Percentiles rank a stretch among this genome's conserved stretches.
Conservation (phyloP, 2,113 vertebrate genomes). For the Phainopepla nitens region DNA sequence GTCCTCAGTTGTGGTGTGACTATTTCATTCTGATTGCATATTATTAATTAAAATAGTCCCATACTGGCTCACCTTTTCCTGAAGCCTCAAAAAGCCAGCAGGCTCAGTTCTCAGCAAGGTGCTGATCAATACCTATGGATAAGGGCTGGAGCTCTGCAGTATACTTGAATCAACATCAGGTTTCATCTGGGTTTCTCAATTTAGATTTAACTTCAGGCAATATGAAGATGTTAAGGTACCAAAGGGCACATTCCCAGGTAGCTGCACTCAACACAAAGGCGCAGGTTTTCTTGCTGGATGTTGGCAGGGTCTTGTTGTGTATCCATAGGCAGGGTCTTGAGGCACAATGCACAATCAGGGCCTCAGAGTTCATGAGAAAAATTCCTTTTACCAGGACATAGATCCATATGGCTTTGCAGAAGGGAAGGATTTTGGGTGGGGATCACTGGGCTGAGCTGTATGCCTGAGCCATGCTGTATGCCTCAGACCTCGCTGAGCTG, state of each 20-base stretch:
- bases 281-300: background rate
- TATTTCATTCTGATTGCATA: background rate
- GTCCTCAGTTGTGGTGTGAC: background rate
- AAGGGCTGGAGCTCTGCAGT: background rate
- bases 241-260: background rate
- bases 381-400: background rate
- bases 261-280: fast-evolving
- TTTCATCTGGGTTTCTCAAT: background rate
- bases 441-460: fast-evolving
- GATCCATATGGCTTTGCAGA: background rate
- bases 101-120: background rate
- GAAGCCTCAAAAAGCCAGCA: background rate
- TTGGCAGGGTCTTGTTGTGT: background rate
- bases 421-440: background rate
- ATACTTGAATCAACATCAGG: background rate
- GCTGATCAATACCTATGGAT: background rate
- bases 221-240: background rate
- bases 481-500: background rate
- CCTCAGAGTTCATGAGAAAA: background rate
- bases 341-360: background rate
- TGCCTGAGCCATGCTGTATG: background rate
- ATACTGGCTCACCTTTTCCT: background rate
- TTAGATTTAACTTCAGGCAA: background rate
- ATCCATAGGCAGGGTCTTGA: fast-evolving
- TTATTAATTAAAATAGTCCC: background rate